These are phyloP conservation scores for Daphoenositta chrysoptera DNA, from an alignment of 2,113 vertebrate species.

Conservation along the genomic window DNA sequence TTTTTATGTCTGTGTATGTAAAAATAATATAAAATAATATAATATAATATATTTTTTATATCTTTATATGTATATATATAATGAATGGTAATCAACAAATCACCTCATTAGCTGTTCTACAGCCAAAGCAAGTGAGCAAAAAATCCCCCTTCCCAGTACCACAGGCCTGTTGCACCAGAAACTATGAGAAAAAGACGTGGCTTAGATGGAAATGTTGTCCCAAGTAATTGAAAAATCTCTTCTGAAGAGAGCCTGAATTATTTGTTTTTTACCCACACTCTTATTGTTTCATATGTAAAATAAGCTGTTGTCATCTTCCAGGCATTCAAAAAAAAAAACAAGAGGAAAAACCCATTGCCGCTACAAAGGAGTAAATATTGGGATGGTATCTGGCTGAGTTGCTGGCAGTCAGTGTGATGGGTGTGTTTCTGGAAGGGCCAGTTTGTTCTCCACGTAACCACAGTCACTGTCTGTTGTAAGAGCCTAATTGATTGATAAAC, in stretches of 20 bases:
- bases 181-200: not conserved
- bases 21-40: not conserved
- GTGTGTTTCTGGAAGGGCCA: not conserved
- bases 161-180: not conserved
- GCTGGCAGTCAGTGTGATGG: not conserved
- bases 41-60: not conserved
- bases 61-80: not conserved
- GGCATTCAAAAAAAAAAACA: not conserved
- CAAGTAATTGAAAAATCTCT: not conserved
- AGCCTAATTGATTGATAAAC: slow-evolving; percentile 34
- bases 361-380: not conserved
- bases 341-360: not conserved
- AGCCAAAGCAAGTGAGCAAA: not conserved
- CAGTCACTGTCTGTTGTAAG: not conserved
- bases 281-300: not conserved
- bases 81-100: not conserved
- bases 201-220: not conserved
- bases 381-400: not conserved
- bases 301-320: not conserved
- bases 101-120: not conserved
- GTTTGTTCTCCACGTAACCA: not conserved
- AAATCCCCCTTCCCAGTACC: not conserved
- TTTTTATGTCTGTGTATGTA: not conserved
- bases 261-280: not conserved
- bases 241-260: not conserved